These are phyloP conservation scores for Brachylomia viminalis DNA, from an alignment of 2,888 invertebrate genomes.

Conservation along the genomic window DNA sequence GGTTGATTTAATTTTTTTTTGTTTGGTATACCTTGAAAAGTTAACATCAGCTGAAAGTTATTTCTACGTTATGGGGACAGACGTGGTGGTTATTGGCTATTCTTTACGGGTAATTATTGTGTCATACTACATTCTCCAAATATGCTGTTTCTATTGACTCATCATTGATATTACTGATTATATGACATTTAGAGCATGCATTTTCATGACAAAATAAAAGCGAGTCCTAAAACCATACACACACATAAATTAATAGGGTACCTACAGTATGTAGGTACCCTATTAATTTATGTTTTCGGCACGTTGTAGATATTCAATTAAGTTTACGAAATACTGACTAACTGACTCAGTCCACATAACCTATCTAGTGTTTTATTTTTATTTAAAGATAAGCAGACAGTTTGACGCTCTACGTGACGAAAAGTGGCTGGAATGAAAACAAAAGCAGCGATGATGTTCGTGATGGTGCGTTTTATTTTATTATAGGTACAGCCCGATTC, in stretches of 20 bases:
- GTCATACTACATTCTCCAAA: not conserved
- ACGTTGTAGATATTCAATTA: conserved; percentile 24
- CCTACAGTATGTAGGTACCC: no score
- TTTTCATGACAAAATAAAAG: conserved; percentile 14
- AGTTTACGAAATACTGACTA: conserved; percentile 12
- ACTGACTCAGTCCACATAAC: not conserved
- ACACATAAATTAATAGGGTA: no score
- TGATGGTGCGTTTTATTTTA: no score
- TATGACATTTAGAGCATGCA: conserved; percentile 1
- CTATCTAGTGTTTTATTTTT: not conserved
- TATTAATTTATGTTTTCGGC: conserved; percentile 43
- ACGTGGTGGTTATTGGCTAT: not conserved
- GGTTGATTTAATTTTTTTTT: not conserved
- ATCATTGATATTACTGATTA: conserved; percentile 14
- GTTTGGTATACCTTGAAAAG: not conserved
- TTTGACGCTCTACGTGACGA: not conserved
- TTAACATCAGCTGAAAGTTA: not conserved
- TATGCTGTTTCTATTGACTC: conserved; percentile 1
- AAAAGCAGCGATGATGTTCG: not conserved
- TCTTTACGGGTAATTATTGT: not conserved
- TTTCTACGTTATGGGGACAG: not conserved
- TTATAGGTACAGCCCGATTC: no score
- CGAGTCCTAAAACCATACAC: conserved; percentile 1
- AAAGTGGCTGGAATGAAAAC: not conserved
- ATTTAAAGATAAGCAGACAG: conserved; percentile 1